phyloP scores from a whole-genome alignment of 2,888 invertebrate species.

The Laothoe populi region DNA sequence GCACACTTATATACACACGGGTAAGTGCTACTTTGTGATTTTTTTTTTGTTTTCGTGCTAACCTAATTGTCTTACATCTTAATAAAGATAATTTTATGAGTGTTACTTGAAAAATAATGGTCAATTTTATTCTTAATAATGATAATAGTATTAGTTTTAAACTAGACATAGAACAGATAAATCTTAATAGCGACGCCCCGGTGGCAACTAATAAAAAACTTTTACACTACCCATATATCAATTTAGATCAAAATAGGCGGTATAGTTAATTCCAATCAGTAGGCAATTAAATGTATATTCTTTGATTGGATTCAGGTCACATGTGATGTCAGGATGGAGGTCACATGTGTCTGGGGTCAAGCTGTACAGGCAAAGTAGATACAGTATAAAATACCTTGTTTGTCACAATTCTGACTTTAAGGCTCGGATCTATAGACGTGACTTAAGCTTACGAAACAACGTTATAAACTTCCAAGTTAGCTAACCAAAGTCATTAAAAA shows the following conservation, averaged over 20 bases:
- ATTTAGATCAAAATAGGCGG: slow-evolving; percentile 1
- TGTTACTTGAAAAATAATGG: too few relatives aligned
- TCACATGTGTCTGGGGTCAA: not conserved
- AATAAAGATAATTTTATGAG: too few relatives aligned
- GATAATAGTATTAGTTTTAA: too few relatives aligned
- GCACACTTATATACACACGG: slow-evolving; percentile 98
- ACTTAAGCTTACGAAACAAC: too few relatives aligned
- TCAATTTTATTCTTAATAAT: too few relatives aligned
- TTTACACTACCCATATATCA: not conserved
- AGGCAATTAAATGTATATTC: not conserved
- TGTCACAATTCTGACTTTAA: too few relatives aligned
- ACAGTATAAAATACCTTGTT: slow-evolving; percentile 45
- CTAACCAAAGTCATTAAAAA: too few relatives aligned
- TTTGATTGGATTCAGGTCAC: not conserved
- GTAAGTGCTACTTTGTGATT: slow-evolving; percentile 86
- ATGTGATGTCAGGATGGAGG: not conserved
- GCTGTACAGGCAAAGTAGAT: not conserved
- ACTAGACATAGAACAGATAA: not conserved
- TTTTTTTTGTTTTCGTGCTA: too few relatives aligned
- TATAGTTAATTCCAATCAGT: not conserved
- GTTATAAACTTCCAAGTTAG: too few relatives aligned
- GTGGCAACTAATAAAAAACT: not conserved
- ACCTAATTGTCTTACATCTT: too few relatives aligned
- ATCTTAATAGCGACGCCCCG: not conserved
- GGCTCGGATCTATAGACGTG: too few relatives aligned